Evolutionary conservation across 1,140 invertebrate genomes (phyloP), one percentile per base, ranked within the genome.

Genomic region (Heliconius hermathena): DNA sequence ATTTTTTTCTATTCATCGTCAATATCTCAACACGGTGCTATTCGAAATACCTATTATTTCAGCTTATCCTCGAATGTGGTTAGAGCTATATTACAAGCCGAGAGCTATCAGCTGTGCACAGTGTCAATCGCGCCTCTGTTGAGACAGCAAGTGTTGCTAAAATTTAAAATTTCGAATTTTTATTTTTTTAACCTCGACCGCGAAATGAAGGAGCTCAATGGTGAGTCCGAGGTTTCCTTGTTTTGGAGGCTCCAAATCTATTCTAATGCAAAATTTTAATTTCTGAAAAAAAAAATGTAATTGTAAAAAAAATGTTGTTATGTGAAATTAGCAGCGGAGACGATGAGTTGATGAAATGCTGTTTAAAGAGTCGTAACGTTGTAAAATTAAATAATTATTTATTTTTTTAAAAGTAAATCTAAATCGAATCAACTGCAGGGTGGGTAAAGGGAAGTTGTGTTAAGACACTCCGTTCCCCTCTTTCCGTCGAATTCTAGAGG

Each of bases 81-180:
- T 78, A 78, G 73, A 71, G 73, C 72, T 85, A 83, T 84, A 85
- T 83, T 85, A 85, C 76, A 79, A 49, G 80, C 76, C 33, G 80
- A 73, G 78, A 78, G 60, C 60, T 81, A 78, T 77, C 77, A 78
- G 33, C 54, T 54, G 18, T 41, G 76, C 71, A 73, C 83, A 84
- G 84, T 86, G 52, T 80, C 77, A 57, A 73, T 79, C 83, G 84
- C 70, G 84, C 73, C 76, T 81, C 78, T 77, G 80, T 70, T 22
- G 76, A 78, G 76, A 80, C 78, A 74, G 79, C 77, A 57, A 80
- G 76, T 71, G 79, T 49, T 38, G 41, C 41, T 49, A 57, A 76
- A 74, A 79, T 74, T 38, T 73, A 57, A 74, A 79, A 80, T 72
- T 71, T 22, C 38, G 29, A 73, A 73, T 66, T 79, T 73, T 73